Evolutionary conservation across 53 echinoderm and acorn worm genomes (phyloP).

Genomic region (Luidia sarsii): DNA sequence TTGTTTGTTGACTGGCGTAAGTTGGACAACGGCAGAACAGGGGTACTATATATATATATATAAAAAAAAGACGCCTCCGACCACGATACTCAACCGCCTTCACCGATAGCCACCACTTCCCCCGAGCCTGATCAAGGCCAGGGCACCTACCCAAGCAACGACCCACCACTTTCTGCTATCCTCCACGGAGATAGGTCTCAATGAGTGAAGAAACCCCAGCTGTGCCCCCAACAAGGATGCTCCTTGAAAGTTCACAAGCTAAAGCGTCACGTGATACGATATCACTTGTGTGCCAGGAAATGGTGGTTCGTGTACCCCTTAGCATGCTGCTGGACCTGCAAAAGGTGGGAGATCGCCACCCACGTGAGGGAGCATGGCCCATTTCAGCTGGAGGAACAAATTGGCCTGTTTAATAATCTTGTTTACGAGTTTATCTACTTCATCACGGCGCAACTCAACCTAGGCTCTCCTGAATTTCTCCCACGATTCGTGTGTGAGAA

Average conservation of each 20-base stretch:
- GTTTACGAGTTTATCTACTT: not conserved
- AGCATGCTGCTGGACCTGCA: not conserved
- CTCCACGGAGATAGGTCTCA: no score
- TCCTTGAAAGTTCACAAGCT: not conserved
- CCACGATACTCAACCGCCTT: no score
- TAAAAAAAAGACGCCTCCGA: no score
- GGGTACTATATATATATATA: no score
- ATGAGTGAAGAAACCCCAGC: not conserved
- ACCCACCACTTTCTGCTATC: no score
- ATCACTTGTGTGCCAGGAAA: not conserved
- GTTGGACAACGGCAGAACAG: no score
- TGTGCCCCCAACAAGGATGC: not conserved
- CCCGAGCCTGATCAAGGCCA: no score
- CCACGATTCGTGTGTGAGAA: not conserved
- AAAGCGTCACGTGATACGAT: not conserved
- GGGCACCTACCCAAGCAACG: no score
- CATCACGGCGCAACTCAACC: not conserved
- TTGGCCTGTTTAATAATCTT: not conserved
- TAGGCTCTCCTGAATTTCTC: not conserved
- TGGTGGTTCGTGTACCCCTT: conserved; percentile 3
- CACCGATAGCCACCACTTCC: no score
- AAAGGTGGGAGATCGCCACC: not conserved
- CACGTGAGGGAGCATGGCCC: not conserved
- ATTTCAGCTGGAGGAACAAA: not conserved
- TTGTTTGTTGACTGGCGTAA: no score